A percentile compares a stretch with the other conserved stretches of the same genome.
Evolutionary conservation across 2,113 vertebrate genomes (phyloP).

Genomic region (Hippopotamus amphibius): DNA sequence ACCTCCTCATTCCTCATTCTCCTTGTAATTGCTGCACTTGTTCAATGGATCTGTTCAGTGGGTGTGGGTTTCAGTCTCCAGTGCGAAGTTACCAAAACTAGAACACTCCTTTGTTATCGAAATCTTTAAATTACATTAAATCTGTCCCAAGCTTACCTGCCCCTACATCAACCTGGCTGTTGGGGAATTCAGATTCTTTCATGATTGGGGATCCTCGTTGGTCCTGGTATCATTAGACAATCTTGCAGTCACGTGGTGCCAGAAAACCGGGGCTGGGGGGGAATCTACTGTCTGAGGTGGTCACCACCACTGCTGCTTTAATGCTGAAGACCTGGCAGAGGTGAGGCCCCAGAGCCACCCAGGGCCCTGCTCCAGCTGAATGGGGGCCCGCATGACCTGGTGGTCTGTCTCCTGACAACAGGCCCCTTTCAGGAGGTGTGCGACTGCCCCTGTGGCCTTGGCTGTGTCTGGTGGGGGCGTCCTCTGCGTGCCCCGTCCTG

Average conservation of each 20-base stretch:
- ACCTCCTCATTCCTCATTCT: background rate
- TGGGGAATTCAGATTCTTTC: background rate
- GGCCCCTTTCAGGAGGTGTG: fast-evolving
- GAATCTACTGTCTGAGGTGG: background rate
- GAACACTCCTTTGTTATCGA: background rate
- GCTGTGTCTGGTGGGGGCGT: background rate
- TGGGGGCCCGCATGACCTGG: background rate
- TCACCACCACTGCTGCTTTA: background rate
- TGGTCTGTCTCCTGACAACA: background rate
- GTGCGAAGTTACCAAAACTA: background rate
- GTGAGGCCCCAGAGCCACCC: background rate
- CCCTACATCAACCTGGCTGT: background rate
- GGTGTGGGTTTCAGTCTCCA: background rate
- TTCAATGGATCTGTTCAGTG: background rate
- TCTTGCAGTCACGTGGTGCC: background rate
- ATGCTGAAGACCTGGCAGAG: too few species aligned
- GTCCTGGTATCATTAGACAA: background rate
- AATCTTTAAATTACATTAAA: background rate
- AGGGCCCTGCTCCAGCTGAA: background rate
- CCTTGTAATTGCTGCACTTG: fast-evolving
- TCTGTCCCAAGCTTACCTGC: background rate
- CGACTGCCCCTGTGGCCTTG: background rate
- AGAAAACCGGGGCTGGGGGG: background rate
- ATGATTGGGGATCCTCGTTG: background rate
- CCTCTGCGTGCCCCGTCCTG: background rate